phyloP scores from a whole-genome alignment of 1,140 invertebrate species.

The Laupala kohalensis region DNA sequence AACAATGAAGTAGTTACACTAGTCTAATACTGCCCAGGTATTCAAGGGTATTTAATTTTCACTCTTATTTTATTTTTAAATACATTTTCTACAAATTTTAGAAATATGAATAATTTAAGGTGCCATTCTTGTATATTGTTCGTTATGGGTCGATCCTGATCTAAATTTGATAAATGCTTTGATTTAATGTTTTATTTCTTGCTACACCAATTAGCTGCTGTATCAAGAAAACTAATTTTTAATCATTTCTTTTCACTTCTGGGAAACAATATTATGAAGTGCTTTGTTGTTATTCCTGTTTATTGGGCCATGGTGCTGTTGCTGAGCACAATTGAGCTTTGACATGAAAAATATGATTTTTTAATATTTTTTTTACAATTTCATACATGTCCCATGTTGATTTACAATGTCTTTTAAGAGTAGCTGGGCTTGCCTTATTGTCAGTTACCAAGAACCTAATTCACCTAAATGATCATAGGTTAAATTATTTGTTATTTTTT shows the following conservation, averaged over 20 bases:
- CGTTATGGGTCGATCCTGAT: too few species aligned
- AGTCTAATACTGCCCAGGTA: too few species aligned
- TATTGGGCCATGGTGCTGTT: not conserved
- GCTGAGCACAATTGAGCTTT: not conserved
- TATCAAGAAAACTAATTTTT: not conserved
- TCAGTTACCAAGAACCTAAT: not conserved
- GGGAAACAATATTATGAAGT: not conserved
- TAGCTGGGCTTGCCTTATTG: not conserved
- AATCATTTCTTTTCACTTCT: not conserved
- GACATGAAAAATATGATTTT: not conserved
- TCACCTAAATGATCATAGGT: not conserved
- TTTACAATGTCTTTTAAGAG: not conserved
- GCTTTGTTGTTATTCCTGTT: not conserved
- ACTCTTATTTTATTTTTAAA: not conserved
- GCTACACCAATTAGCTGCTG: not conserved
- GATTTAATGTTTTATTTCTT: too few species aligned
- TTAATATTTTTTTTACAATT: not conserved
- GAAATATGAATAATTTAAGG: not conserved
- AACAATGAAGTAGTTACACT: too few species aligned
- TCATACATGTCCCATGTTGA: not conserved
- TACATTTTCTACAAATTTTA: not conserved
- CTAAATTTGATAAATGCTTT: too few species aligned
- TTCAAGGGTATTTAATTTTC: too few species aligned
- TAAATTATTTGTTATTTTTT: not conserved
- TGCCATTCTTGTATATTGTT: not conserved